Percentiles rank a stretch among this genome's conserved stretches.
Conservation (phyloP, 2,113 vertebrate species). For the Brachionichthys hirsutus region DNA sequence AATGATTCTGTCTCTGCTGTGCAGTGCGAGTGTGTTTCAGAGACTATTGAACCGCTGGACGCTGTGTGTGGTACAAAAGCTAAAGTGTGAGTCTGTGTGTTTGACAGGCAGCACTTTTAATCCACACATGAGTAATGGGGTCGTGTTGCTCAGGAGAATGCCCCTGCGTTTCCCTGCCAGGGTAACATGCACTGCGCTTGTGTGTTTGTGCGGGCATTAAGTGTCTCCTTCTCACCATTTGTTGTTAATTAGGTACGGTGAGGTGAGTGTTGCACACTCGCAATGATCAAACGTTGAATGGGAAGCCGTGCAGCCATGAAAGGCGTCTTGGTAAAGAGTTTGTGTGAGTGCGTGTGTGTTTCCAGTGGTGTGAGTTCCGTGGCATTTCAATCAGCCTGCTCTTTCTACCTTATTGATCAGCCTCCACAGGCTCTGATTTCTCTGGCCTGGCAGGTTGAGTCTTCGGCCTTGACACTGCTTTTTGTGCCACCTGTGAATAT, state of each 20-base stretch:
- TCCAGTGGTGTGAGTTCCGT: constrained; percentile 51
- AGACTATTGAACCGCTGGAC: constrained; percentile 23
- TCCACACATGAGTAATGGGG: constrained; percentile 43
- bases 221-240: constrained; percentile 45
- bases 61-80: constrained; percentile 45
- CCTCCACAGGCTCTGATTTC: constrained; percentile 67
- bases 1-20: constrained; percentile 17
- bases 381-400: no score
- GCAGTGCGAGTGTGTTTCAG: constrained; percentile 9
- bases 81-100: constrained; percentile 43
- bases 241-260: constrained; percentile 62
- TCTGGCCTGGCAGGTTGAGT: constrained; percentile 53
- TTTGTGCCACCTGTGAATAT: constrained; percentile 25
- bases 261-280: constrained; percentile 46
- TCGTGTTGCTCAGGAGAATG: constrained; percentile 30
- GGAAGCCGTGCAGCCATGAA: constrained; percentile 61
- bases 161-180: constrained; percentile 3
- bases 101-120: constrained; percentile 55
- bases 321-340: constrained; percentile 46
- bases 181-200: constrained; percentile 8
- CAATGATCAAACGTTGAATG: constrained; percentile 61
- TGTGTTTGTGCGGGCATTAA: constrained; percentile 47
- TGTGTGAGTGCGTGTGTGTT: constrained; percentile 25
- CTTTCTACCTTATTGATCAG: constrained; percentile 67
- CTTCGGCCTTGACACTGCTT: constrained; percentile 52